Base-by-base conservation (phyloP, 2,888 invertebrate species). In the Gordius sp. region DNA sequence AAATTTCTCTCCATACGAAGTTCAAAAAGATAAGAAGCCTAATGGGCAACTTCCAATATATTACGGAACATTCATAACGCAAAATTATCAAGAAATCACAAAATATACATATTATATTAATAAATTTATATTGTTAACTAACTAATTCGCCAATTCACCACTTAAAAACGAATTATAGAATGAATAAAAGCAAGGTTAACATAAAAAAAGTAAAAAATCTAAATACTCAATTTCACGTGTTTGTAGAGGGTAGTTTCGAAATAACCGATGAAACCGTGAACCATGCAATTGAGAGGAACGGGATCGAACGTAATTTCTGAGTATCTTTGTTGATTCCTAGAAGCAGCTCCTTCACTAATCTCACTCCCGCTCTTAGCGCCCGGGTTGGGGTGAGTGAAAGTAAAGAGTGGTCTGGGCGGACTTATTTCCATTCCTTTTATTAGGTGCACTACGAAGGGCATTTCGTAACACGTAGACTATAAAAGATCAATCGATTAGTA, bases 221-320 rank as follows among this genome's bases (percentile, higher is more conserved):
- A n/a, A n/a, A 47, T 68, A 67, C 91, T 91, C 55, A 97, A 72
- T 63, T 72, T 77, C 58, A 87, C 77, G 64, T 82, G 77, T 60
- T 80, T 80, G 69, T 82, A 91, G 18, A 97, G 73, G 24, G 77
- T 72, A 41, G 85, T 78, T 66, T 87, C 82, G 71, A 97, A 97
- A 69, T 85, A 97, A 2, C 97, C 97, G 26, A 81, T 82, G 70
- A 97, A 83, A 1, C 91, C 97, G 66, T 87, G 86, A 62, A 91
- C 71, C 1, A 86, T 77, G 66, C 79, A 78, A 65, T 84, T 80
- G 63, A 79, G 77, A 28, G 74, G 68, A 1, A 78, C 78, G 8
- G 39, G n/a, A 33, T 33, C 39, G n/a, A 33, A 33, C n/a, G 39
- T 33, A 33, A 33, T 8, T 27, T 26, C n/a, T 24, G 8, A 4